phyloP scores from a whole-genome alignment of 1,140 invertebrate genomes.

The Drosophila equinoxialis region DNA sequence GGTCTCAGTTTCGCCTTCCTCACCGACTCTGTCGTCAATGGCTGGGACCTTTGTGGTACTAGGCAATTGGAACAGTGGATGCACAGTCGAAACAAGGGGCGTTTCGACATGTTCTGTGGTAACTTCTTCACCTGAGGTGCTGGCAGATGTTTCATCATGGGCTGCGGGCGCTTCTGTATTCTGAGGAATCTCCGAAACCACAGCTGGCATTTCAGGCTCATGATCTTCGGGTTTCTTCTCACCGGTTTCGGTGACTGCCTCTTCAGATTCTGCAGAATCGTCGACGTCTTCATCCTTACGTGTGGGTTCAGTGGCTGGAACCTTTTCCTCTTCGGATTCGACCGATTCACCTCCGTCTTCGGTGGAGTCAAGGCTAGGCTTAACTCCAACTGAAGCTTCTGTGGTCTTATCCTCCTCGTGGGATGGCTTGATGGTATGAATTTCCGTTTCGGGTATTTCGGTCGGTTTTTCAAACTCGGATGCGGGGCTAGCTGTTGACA shows the following conservation, averaged over 20 bases:
- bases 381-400: constrained; percentile 35
- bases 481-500: constrained; percentile 34
- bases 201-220: constrained; percentile 46
- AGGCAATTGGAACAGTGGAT: constrained; percentile 68
- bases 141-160: constrained; percentile 47
- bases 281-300: constrained; percentile 47
- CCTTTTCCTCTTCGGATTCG: constrained; percentile 72
- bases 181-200: constrained; percentile 52
- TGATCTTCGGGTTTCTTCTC: constrained; percentile 46
- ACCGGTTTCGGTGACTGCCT: constrained; percentile 26
- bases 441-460: constrained; percentile 29
- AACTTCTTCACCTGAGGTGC: constrained; percentile 45
- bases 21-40: constrained; percentile 55
- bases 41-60: constrained; percentile 48
- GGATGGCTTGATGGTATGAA: constrained; percentile 18
- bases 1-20: constrained; percentile 35
- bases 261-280: constrained; percentile 33
- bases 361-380: constrained; percentile 62
- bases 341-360: constrained; percentile 69
- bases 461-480: constrained; percentile 39
- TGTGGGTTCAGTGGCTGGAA: constrained; percentile 30
- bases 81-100: constrained; percentile 48
- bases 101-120: constrained; percentile 35
- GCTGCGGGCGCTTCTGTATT: constrained; percentile 26
- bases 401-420: constrained; percentile 46